These are phyloP conservation scores for Galerucella pusilla DNA, from an alignment of 2,888 invertebrate genomes.

Conservation along the genomic window DNA sequence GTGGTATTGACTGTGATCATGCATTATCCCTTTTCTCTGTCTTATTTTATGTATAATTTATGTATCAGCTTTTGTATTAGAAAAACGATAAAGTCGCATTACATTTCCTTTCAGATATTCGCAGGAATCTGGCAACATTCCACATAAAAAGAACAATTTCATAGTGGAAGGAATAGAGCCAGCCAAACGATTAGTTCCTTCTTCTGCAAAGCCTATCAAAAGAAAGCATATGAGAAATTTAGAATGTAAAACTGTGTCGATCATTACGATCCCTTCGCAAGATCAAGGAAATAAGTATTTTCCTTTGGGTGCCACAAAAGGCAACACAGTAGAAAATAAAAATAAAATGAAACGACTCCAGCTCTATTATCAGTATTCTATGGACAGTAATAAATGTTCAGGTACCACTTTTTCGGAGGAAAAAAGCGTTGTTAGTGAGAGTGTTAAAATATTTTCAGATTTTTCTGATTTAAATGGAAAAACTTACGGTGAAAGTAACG, in stretches of 20 bases:
- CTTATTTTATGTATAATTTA: too few species aligned
- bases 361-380: constrained; percentile 49
- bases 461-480: not conserved
- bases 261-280: constrained; percentile 47
- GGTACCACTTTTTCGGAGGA: constrained; percentile 38
- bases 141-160: constrained; percentile 28
- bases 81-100: too few species aligned
- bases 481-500: not conserved
- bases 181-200: constrained; percentile 36
- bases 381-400: constrained; percentile 34
- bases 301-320: constrained; percentile 10
- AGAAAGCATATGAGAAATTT: constrained; percentile 35
- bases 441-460: constrained; percentile 38
- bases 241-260: constrained; percentile 49
- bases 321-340: constrained; percentile 44
- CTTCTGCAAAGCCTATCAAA: constrained; percentile 15
- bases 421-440: constrained; percentile 46
- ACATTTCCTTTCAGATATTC: not conserved
- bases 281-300: constrained; percentile 22
- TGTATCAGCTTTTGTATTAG: too few species aligned
- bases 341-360: constrained; percentile 47
- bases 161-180: constrained; percentile 48
- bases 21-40: too few species aligned
- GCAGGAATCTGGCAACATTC: not conserved
- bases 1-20: too few species aligned